phyloP scores from a whole-genome alignment of 2,888 invertebrate genomes.

The Eristalinus aeneus region DNA sequence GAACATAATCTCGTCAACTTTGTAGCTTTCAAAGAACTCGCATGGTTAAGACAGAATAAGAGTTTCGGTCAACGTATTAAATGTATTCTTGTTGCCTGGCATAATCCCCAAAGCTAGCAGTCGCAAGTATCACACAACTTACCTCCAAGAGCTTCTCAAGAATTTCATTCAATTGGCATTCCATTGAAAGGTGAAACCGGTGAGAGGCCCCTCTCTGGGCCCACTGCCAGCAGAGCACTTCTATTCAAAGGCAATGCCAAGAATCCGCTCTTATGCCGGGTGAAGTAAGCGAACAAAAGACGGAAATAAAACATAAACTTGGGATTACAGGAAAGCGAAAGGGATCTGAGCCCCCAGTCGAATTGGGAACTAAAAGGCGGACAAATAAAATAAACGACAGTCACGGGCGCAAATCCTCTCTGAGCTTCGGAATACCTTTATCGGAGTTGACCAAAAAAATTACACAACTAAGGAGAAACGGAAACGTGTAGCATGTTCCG shows the following conservation, averaged over 20 bases:
- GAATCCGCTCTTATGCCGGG: not conserved
- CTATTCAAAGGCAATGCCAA: not conserved
- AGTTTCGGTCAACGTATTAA: not conserved
- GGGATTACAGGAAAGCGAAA: slow-evolving; percentile 45
- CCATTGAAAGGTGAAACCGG: not conserved
- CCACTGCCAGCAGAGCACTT: not conserved
- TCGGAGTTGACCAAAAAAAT: slow-evolving; percentile 25
- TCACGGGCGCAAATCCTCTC: slow-evolving; percentile 46
- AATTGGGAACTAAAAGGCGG: not conserved
- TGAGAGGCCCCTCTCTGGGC: not conserved
- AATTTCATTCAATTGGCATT: not conserved
- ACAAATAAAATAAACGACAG: slow-evolving; percentile 51
- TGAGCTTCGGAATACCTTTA: slow-evolving; percentile 48
- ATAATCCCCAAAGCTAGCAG: not conserved
- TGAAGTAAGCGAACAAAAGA: not conserved
- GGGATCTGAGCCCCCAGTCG: slow-evolving; percentile 6
- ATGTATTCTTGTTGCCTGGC: not conserved
- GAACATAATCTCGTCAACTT: not conserved
- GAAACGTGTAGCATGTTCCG: not conserved
- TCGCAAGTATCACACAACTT: not conserved
- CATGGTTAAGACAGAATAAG: not conserved
- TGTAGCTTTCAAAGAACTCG: not conserved
- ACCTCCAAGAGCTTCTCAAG: not conserved
- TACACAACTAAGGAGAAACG: not conserved
- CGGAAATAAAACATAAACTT: slow-evolving; percentile 62